These are phyloP conservation scores for Ancistrus triradiatus DNA, from an alignment of 2,113 vertebrate species.

Conservation along the genomic window DNA sequence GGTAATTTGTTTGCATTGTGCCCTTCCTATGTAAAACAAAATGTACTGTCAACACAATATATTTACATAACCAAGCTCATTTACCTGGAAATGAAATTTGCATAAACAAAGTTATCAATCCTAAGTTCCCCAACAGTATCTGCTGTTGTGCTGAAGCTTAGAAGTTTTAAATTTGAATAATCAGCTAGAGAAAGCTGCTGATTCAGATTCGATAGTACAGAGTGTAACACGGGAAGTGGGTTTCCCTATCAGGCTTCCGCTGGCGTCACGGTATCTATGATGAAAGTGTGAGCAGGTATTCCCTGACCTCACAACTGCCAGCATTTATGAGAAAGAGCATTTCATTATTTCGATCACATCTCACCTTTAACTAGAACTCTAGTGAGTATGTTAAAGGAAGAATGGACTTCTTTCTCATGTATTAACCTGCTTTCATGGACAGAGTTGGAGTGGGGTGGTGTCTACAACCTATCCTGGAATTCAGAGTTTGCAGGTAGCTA, in stretches of 20 bases:
- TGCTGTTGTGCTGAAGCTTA: not conserved
- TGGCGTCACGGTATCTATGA: slow-evolving; percentile 9
- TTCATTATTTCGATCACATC: not conserved
- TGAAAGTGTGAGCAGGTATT: slow-evolving; percentile 3
- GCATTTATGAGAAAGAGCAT: not conserved
- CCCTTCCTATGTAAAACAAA: no score
- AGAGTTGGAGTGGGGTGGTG: no score
- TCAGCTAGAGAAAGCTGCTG: not conserved
- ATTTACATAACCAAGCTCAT: not conserved
- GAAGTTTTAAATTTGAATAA: no score
- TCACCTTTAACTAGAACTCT: slow-evolving; percentile 1
- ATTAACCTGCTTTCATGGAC: no score
- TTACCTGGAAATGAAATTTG: not conserved
- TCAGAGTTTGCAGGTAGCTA: no score
- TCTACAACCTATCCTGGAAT: no score
- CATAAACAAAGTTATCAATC: not conserved
- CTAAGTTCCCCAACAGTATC: not conserved
- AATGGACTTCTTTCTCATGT: no score
- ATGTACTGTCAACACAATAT: not conserved
- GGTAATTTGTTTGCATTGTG: not conserved
- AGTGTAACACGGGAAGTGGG: slow-evolving; percentile 19
- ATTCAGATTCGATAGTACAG: not conserved
- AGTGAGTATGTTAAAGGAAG: no score
- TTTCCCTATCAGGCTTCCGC: slow-evolving; percentile 20
- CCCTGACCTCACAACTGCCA: slow-evolving; percentile 21